Percentiles rank a stretch among this genome's conserved stretches.
Evolutionary conservation across 2,797 vertebrate genomes (phyloP).

Genomic region (Hydrophis major): DNA sequence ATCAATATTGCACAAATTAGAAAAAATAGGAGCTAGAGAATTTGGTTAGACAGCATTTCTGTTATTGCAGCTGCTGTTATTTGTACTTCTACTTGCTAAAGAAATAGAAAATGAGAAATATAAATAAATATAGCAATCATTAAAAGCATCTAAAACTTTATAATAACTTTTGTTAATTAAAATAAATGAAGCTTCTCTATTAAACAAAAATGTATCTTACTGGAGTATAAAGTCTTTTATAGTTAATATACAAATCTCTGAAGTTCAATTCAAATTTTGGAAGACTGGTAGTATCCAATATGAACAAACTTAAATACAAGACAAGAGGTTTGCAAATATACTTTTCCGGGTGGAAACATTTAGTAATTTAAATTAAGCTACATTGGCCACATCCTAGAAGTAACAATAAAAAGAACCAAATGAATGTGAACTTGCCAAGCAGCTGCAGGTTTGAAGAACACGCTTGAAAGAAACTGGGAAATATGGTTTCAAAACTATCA

Average conservation of each 20-base stretch:
- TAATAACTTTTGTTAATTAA: neutral
- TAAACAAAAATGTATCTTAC: neutral
- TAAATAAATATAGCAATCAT: neutral
- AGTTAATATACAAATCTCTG: slow-evolving; percentile 26
- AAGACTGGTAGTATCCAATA: neutral
- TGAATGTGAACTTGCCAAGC: neutral
- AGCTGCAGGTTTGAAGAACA: neutral
- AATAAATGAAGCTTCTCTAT: slow-evolving; percentile 28
- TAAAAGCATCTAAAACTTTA: neutral
- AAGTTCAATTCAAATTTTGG: slow-evolving; percentile 7
- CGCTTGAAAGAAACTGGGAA: neutral
- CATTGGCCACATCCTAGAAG: neutral
- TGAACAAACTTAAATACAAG: neutral
- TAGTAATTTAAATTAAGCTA: neutral
- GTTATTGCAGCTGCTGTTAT: neutral
- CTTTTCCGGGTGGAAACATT: neutral
- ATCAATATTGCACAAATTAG: slow-evolving; percentile 19
- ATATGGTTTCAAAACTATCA: neutral
- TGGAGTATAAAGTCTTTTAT: neutral
- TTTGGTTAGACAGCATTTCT: neutral
- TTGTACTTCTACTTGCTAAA: neutral
- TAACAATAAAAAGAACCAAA: neutral
- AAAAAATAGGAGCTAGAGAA: neutral
- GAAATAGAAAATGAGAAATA: neutral
- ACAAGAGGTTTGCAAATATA: neutral